These are phyloP conservation scores for Myopa testacea DNA, from an alignment of 2,888 invertebrate genomes.

Conservation along the genomic window DNA sequence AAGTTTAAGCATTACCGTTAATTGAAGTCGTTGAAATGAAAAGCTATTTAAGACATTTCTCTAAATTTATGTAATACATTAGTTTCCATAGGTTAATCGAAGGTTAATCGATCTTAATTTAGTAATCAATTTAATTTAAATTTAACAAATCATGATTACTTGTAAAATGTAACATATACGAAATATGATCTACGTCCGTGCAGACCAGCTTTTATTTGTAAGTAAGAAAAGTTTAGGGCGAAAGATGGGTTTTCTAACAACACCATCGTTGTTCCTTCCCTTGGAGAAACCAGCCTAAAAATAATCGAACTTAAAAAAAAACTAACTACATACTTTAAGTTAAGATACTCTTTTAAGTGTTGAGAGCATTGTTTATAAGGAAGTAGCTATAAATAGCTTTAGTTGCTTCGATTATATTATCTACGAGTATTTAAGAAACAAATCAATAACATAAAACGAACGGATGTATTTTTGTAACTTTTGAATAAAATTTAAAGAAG, in stretches of 20 bases:
- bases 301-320: neutral
- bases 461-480: neutral
- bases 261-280: neutral
- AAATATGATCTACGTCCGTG: neutral
- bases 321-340: slow-evolving; percentile 10
- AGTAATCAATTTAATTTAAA: slow-evolving; percentile 17
- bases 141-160: slow-evolving; percentile 9
- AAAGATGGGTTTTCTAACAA: neutral
- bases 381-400: neutral
- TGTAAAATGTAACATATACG: slow-evolving; percentile 19
- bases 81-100: neutral
- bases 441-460: neutral
- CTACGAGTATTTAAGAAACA: neutral
- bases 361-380: slow-evolving; percentile 1
- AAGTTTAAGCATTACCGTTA: slow-evolving; percentile 23
- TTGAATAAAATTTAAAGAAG: neutral
- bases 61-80: slow-evolving; percentile 16
- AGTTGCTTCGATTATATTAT: neutral
- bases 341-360: slow-evolving; percentile 22
- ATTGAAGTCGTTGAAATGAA: slow-evolving; percentile 9
- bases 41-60: slow-evolving; percentile 35
- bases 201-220: slow-evolving; percentile 20
- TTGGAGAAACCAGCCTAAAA: slow-evolving; percentile 10
- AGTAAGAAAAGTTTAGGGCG: neutral
- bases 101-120: slow-evolving; percentile 19